Evolutionary conservation across 2,113 vertebrate genomes (phyloP).

Genomic region (Paralichthys olivaceus): DNA sequence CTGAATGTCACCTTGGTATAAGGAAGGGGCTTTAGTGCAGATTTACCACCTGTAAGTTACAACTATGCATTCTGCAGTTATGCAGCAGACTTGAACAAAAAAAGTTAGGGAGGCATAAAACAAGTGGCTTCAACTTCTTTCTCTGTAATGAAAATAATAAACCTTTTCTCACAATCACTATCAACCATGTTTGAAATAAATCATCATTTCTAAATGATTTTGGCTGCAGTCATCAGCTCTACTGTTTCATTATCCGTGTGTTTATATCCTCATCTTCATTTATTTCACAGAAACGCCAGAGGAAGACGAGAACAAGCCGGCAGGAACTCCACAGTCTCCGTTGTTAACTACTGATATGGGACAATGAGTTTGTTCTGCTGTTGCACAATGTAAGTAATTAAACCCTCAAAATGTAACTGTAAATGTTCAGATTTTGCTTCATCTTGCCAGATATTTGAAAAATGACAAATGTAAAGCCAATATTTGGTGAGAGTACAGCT

Average conservation of each 20-base stretch:
- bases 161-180: no score
- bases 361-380: neutral
- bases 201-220: no score
- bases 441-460: neutral
- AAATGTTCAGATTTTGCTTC: neutral
- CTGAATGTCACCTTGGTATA: constrained; percentile 35
- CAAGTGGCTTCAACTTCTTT: no score
- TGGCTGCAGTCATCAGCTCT: no score
- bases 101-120: no score
- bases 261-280: neutral
- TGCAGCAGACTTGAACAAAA: no score
- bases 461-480: constrained; percentile 1
- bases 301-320: neutral
- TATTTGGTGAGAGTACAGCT: constrained; percentile 54
- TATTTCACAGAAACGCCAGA: neutral
- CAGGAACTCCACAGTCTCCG: neutral
- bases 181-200: no score
- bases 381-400: neutral
- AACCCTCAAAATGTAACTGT: neutral
- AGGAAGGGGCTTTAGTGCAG: neutral
- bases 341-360: no score
- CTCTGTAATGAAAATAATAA: no score
- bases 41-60: neutral
- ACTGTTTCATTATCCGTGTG: neutral
- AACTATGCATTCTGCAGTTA: no score